phyloP scores from a whole-genome alignment of 2,113 vertebrate species.

The Plotosus lineatus region DNA sequence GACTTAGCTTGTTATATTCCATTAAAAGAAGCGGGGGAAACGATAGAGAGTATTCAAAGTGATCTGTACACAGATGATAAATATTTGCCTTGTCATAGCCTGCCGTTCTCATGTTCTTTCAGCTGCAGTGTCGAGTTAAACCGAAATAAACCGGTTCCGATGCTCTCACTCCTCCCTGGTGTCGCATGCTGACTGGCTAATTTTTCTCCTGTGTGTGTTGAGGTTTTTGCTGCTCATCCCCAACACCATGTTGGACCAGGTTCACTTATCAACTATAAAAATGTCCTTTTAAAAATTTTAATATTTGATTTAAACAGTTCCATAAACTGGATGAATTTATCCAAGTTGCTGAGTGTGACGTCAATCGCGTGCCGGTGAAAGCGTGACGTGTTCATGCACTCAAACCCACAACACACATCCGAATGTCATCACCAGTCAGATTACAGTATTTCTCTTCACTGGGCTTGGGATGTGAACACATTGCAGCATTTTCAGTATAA shows the following conservation, averaged over 20 bases:
- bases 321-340: constrained; percentile 1
- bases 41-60: constrained; percentile 2
- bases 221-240: constrained; percentile 7
- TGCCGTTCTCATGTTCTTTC: not conserved
- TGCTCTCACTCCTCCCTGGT: no score
- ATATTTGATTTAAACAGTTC: not conserved
- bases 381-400: not conserved
- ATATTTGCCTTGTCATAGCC: constrained; percentile 47
- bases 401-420: not conserved
- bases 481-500: not conserved
- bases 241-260: constrained; percentile 26
- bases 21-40: not conserved
- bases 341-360: constrained; percentile 18
- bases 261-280: constrained; percentile 5
- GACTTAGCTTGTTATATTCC: not conserved
- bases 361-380: not conserved
- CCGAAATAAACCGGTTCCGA: not conserved
- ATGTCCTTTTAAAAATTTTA: not conserved
- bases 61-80: not conserved
- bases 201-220: not conserved
- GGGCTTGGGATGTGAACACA: constrained; percentile 9
- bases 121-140: not conserved
- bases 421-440: not conserved
- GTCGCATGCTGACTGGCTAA: not conserved
- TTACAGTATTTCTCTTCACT: not conserved